These are phyloP conservation scores for Stictocephala bisonia DNA, from an alignment of 2,888 invertebrate species.

Conservation along the genomic window DNA sequence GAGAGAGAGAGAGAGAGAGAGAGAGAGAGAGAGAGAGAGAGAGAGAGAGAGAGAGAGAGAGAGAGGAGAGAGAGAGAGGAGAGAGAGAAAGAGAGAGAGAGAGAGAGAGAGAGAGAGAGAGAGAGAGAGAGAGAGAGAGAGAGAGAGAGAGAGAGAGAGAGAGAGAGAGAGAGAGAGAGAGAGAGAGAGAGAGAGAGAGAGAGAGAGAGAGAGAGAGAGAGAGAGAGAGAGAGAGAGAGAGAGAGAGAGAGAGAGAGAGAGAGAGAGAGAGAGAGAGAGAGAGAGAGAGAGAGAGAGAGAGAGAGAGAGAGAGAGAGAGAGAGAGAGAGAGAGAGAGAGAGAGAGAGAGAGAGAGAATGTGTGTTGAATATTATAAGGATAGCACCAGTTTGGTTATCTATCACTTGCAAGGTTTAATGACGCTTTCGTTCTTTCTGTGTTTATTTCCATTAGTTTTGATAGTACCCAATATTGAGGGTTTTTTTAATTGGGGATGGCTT, in stretches of 20 bases:
- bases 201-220: neutral
- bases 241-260: constrained; percentile 28
- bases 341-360: constrained; percentile 15
- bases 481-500: too few relatives aligned
- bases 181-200: neutral
- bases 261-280: constrained; percentile 14
- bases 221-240: neutral
- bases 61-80: neutral
- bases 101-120: neutral
- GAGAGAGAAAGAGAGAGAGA: constrained; percentile 16
- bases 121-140: neutral
- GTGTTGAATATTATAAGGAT: too few relatives aligned
- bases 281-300: neutral
- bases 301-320: neutral
- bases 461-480: too few relatives aligned
- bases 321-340: neutral
- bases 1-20: constrained; percentile 3
- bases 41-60: constrained; percentile 11
- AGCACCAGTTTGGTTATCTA: too few relatives aligned
- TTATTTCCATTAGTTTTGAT: too few relatives aligned
- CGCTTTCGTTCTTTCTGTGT: too few relatives aligned
- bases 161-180: neutral
- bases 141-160: neutral
- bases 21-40: constrained; percentile 2
- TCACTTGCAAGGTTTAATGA: too few relatives aligned